Evolutionary conservation across 1,140 invertebrate species (phyloP).

Genomic region (Metaphire vulgaris): DNA sequence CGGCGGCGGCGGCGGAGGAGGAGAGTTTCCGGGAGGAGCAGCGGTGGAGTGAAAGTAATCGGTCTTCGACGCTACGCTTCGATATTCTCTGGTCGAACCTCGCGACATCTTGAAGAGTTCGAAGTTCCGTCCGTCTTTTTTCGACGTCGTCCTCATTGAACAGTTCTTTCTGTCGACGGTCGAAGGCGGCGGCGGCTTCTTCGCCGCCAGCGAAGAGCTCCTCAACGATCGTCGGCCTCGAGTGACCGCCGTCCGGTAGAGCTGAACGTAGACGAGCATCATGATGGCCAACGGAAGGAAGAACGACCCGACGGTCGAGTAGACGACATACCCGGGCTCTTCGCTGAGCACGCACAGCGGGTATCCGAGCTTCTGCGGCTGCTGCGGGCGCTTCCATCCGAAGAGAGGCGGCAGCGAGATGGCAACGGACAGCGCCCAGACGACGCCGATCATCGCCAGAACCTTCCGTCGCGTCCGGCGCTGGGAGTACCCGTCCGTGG

Average conservation of each 20-base stretch:
- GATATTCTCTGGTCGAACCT: too few species aligned
- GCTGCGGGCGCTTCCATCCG: constrained; percentile 75
- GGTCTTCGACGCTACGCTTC: too few species aligned
- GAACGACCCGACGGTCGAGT: constrained; percentile 68
- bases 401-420: constrained; percentile 92
- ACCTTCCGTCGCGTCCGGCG: constrained; percentile 61
- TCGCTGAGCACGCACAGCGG: constrained; percentile 78
- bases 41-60: too few species aligned
- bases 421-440: constrained; percentile 84
- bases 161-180: too few species aligned
- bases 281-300: constrained; percentile 87
- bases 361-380: constrained; percentile 28
- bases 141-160: too few species aligned
- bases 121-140: too few species aligned
- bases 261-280: constrained; percentile 86
- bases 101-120: too few species aligned
- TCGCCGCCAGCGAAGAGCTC: too few species aligned
- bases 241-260: constrained; percentile 58
- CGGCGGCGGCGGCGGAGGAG: too few species aligned
- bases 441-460: constrained; percentile 76
- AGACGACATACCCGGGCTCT: constrained; percentile 71
- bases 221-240: constrained; percentile 49
- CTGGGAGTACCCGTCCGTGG: constrained; percentile 51
- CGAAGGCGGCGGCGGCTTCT: too few species aligned
- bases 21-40: too few species aligned